These are phyloP conservation scores for Pyrgilauda ruficollis DNA, from an alignment of 2,113 vertebrate genomes.

Conservation along the genomic window DNA sequence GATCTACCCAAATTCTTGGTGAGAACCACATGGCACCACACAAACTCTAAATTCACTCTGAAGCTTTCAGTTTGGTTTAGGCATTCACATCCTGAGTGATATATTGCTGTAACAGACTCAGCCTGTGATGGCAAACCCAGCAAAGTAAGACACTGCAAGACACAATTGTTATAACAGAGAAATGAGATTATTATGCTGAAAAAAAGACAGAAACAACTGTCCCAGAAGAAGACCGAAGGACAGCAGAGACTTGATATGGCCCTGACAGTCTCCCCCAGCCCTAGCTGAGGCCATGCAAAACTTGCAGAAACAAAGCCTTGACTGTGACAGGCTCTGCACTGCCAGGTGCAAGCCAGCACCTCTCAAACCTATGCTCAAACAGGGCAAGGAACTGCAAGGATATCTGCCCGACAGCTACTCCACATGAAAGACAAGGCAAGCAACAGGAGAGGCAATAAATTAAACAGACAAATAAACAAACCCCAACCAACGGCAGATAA, in stretches of 20 bases:
- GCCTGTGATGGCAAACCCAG: not conserved
- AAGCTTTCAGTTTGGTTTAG: not conserved
- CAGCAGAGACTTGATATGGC: not conserved
- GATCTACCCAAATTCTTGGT: not conserved
- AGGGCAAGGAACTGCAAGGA: not conserved
- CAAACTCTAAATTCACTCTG: not conserved
- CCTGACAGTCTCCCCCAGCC: not conserved
- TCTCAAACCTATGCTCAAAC: not conserved
- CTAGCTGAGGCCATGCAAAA: not conserved
- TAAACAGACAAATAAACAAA: not conserved
- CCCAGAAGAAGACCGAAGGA: not conserved
- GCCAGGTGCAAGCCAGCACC: not conserved
- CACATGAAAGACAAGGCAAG: conserved; percentile 46
- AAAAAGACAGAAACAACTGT: not conserved
- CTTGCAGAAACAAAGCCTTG: not conserved
- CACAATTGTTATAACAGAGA: not conserved
- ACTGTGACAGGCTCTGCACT: fast-evolving
- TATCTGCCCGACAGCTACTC: not conserved
- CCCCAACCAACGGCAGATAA: conserved; percentile 22
- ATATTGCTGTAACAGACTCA: not conserved
- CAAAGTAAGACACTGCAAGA: not conserved
- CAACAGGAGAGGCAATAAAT: conserved; percentile 43
- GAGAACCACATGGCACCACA: not conserved
- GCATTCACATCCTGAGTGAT: not conserved
- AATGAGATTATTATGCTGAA: not conserved